These are phyloP conservation scores for Phaethon lepturus DNA, from an alignment of 2,113 vertebrate genomes.

Conservation along the genomic window DNA sequence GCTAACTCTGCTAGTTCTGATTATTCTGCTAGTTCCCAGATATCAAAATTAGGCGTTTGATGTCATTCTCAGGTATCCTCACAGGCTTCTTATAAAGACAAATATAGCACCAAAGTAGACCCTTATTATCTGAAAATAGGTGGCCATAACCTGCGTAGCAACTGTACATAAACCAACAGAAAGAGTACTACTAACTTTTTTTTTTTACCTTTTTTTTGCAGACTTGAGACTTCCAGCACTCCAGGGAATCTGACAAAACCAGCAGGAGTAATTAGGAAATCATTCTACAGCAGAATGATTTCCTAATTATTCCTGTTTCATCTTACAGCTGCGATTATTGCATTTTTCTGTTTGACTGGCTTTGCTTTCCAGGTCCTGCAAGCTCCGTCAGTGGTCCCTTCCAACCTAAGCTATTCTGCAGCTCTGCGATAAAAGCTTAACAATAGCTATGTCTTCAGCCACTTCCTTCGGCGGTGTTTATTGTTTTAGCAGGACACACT, in stretches of 20 bases:
- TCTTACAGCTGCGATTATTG: not conserved
- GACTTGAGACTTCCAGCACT: not conserved
- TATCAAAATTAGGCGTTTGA: not conserved
- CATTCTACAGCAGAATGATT: not conserved
- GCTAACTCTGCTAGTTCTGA: not conserved
- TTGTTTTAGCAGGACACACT: not conserved
- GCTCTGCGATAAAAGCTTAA: not conserved
- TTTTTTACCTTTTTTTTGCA: not conserved
- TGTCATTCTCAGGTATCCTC: not conserved
- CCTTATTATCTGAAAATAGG: not conserved
- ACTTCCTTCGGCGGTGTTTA: not conserved
- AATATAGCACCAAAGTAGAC: not conserved
- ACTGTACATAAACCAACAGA: not conserved
- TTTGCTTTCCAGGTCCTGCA: not conserved
- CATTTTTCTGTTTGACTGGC: not conserved
- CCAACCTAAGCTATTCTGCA: not conserved
- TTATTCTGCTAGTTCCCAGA: not conserved
- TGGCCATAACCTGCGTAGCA: not conserved
- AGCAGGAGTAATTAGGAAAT: conserved; percentile 5
- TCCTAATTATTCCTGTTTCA: not conserved
- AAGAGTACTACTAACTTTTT: not conserved
- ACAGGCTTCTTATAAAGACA: not conserved
- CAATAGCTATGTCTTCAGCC: not conserved
- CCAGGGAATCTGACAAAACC: not conserved
- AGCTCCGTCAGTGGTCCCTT: fast-evolving